Evolutionary conservation across 1,140 invertebrate genomes (phyloP).

Genomic region (Steinernema khuongi): DNA sequence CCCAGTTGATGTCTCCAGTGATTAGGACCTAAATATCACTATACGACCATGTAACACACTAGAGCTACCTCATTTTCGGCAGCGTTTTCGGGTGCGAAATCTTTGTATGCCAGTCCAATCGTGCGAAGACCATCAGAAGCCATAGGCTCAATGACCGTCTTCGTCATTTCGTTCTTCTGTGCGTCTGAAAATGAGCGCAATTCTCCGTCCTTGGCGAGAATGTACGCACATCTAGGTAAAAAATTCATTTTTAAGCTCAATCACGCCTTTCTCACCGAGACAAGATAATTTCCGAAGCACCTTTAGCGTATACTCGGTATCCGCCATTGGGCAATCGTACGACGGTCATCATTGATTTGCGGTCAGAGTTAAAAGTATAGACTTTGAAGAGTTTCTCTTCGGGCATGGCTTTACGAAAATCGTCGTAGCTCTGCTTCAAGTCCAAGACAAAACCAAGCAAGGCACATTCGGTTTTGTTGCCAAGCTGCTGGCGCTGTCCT

Average conservation of each 20-base stretch:
- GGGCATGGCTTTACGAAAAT: constrained; percentile 60
- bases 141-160: constrained; percentile 97
- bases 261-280: constrained; percentile 5
- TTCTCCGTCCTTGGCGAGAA: constrained; percentile 45
- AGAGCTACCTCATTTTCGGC: constrained; percentile 18
- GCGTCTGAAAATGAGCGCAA: constrained; percentile 80
- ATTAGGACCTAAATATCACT: constrained; percentile 1
- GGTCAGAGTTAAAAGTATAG: constrained; percentile 59
- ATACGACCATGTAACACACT: not conserved
- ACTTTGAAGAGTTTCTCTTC: constrained; percentile 62
- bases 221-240: constrained; percentile 27
- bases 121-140: constrained; percentile 93
- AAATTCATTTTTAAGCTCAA: constrained; percentile 41
- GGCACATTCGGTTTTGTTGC: constrained; percentile 65
- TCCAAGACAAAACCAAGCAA: constrained; percentile 63
- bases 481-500: constrained; percentile 53
- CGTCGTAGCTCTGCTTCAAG: constrained; percentile 61
- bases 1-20: constrained; percentile 52
- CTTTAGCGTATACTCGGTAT: constrained; percentile 57
- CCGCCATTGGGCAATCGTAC: constrained; percentile 41
- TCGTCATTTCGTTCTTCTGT: constrained; percentile 84
- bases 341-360: constrained; percentile 58
- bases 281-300: constrained; percentile 59
- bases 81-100: constrained; percentile 72
- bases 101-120: constrained; percentile 62